phyloP scores from a whole-genome alignment of 2,113 vertebrate species.

The Prochilodus magdalenae region DNA sequence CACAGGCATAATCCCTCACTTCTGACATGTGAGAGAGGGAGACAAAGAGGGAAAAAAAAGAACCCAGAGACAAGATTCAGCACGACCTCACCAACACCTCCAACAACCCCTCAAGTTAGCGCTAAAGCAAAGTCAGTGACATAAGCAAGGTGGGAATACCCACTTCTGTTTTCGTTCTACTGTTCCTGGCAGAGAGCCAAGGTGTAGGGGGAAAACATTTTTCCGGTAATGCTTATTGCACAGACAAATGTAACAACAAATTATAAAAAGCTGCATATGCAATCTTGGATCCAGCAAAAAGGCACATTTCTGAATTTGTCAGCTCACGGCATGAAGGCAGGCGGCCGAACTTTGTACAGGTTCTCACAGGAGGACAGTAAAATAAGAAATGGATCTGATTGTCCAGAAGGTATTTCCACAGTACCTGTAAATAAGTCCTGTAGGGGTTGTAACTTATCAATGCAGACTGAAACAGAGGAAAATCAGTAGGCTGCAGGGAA shows the following conservation, averaged over 20 bases:
- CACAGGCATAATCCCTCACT: slow-evolving; percentile 77
- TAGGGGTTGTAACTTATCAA: slow-evolving; percentile 27
- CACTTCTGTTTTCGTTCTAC: not conserved
- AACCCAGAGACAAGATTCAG: slow-evolving; percentile 71
- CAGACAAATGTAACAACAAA: not conserved
- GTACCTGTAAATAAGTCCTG: slow-evolving; percentile 49
- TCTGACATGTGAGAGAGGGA: slow-evolving; percentile 66
- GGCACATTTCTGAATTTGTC: slow-evolving; percentile 76
- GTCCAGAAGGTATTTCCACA: slow-evolving; percentile 52
- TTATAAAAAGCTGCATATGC: slow-evolving; percentile 35
- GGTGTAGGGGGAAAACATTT: no score
- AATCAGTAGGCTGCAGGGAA: not conserved
- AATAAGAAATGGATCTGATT: slow-evolving; percentile 64
- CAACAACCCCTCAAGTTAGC: slow-evolving; percentile 19
- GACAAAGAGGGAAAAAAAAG: not conserved
- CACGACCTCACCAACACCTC: slow-evolving; percentile 67
- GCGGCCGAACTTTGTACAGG: slow-evolving; percentile 74
- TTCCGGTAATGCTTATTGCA: not conserved
- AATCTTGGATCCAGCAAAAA: slow-evolving; percentile 61
- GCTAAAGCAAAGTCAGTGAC: not conserved
- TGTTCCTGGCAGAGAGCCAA: not conserved
- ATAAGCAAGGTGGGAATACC: not conserved
- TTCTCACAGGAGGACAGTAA: slow-evolving; percentile 66
- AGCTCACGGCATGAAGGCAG: slow-evolving; percentile 69
- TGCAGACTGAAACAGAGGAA: slow-evolving; percentile 54